These are phyloP conservation scores for Andrena trimmerana DNA, from an alignment of 2,888 invertebrate genomes.

Conservation along the genomic window DNA sequence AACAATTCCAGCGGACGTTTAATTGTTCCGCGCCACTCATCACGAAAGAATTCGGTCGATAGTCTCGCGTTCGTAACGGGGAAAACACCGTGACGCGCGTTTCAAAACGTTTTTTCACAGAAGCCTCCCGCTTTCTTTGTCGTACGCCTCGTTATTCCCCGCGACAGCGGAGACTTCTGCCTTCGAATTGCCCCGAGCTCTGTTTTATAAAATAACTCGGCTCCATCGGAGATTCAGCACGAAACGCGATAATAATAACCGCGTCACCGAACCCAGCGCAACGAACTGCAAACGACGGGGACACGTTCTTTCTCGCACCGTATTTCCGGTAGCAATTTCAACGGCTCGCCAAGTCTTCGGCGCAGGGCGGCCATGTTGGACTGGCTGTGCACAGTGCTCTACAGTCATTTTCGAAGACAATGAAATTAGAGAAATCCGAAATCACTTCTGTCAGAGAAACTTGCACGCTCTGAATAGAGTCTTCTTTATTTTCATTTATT, in stretches of 20 bases:
- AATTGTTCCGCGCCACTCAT: constrained; percentile 53
- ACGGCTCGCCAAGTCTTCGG: background rate
- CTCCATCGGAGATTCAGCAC: background rate
- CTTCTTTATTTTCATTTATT: too few species aligned
- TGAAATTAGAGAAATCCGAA: background rate
- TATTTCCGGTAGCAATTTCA: background rate
- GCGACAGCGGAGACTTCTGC: too few species aligned
- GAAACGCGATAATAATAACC: constrained; percentile 17
- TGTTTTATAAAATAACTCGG: background rate
- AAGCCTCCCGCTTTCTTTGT: background rate
- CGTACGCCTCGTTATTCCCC: background rate
- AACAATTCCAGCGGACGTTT: constrained; percentile 30
- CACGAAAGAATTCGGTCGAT: constrained; percentile 62
- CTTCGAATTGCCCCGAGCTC: background rate
- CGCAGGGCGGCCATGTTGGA: background rate
- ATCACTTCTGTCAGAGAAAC: background rate
- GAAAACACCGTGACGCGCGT: constrained; percentile 54
- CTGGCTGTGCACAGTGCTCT: too few species aligned
- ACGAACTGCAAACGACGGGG: background rate
- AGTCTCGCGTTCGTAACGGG: constrained; percentile 56
- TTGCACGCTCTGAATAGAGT: too few species aligned
- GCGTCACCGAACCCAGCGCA: background rate
- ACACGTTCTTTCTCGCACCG: background rate
- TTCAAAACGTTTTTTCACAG: constrained; percentile 41
- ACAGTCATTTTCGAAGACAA: too few species aligned